These are phyloP conservation scores for Gobio occitaniae DNA, from an alignment of 2,797 vertebrate species.

Conservation along the genomic window DNA sequence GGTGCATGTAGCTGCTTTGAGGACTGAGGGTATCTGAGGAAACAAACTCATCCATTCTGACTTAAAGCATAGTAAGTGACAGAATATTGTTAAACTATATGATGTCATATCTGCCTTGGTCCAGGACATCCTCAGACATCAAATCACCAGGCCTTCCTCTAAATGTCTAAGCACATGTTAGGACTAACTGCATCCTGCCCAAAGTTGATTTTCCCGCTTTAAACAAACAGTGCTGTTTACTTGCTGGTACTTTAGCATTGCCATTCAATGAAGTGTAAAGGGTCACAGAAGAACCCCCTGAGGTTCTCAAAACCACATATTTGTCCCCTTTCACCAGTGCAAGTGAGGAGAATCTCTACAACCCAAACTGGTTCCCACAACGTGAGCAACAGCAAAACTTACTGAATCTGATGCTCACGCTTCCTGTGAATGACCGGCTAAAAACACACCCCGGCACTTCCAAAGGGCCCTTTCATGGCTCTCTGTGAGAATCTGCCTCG, in stretches of 20 bases:
- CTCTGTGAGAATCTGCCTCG: conserved; percentile 66
- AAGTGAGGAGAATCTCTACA: conserved; percentile 46
- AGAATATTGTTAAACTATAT: conserved; percentile 25
- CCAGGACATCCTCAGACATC: conserved; percentile 25
- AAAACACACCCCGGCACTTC: conserved; percentile 54
- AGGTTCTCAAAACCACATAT: conserved; percentile 34
- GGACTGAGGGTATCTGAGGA: background rate
- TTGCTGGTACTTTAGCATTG: conserved; percentile 64
- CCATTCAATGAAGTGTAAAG: conserved; percentile 65
- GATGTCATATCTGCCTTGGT: conserved; percentile 23
- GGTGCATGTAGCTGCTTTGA: background rate
- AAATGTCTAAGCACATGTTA: conserved; percentile 41
- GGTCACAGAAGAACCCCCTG: conserved; percentile 37
- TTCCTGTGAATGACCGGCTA: conserved; percentile 48
- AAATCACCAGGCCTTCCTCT: conserved; percentile 16
- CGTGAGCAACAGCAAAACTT: conserved; percentile 53
- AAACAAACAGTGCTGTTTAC: conserved; percentile 47
- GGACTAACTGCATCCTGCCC: conserved; percentile 5
- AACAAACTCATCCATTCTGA: conserved; percentile 16
- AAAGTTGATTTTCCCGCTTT: conserved; percentile 24
- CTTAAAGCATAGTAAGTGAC: background rate
- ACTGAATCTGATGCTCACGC: conserved; percentile 45
- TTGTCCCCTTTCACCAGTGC: conserved; percentile 36
- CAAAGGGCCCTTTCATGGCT: conserved; percentile 66
- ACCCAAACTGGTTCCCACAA: conserved; percentile 57